These are phyloP conservation scores for Petrolisthes cinctipes DNA, from an alignment of 2,888 invertebrate species.

Conservation along the genomic window DNA sequence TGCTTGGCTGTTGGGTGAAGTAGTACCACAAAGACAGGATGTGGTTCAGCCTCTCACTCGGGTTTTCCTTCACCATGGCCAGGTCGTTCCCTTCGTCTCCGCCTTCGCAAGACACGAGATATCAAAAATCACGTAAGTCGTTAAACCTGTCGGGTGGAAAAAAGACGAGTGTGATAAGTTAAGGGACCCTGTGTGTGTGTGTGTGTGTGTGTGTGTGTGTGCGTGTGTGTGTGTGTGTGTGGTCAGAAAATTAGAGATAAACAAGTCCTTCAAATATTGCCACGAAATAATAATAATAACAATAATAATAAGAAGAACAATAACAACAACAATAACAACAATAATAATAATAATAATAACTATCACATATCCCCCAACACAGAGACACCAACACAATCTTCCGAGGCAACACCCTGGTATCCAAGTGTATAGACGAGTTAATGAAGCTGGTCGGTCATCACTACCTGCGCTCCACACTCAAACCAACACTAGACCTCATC, in stretches of 20 bases:
- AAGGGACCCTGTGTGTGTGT: too few relatives aligned
- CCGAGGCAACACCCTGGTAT: constrained; percentile 91
- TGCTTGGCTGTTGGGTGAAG: constrained; percentile 87
- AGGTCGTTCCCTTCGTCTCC: constrained; percentile 86
- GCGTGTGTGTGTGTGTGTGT: too few relatives aligned
- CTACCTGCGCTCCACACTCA: constrained; percentile 87
- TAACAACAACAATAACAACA: too few relatives aligned
- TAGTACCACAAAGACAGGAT: constrained; percentile 87
- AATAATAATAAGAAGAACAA: too few relatives aligned
- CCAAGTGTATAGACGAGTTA: constrained; percentile 95
- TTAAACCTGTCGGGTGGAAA: too few relatives aligned
- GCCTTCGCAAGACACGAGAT: constrained; percentile 89
- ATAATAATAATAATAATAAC: too few relatives aligned
- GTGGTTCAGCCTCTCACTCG: constrained; percentile 90
- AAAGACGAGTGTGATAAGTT: too few relatives aligned
- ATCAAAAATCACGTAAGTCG: constrained; percentile 87
- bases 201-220: too few relatives aligned
- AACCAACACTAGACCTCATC: constrained; percentile 83
- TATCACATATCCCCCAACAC: constrained; percentile 65
- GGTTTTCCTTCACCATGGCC: constrained; percentile 86
- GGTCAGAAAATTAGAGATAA: too few relatives aligned
- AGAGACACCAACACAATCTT: constrained; percentile 93
- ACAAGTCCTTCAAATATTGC: too few relatives aligned
- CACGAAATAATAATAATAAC: too few relatives aligned
- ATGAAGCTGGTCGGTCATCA: constrained; percentile 90